phyloP scores from a whole-genome alignment of 2,797 vertebrate species.

The Podarcis lilfordi region DNA sequence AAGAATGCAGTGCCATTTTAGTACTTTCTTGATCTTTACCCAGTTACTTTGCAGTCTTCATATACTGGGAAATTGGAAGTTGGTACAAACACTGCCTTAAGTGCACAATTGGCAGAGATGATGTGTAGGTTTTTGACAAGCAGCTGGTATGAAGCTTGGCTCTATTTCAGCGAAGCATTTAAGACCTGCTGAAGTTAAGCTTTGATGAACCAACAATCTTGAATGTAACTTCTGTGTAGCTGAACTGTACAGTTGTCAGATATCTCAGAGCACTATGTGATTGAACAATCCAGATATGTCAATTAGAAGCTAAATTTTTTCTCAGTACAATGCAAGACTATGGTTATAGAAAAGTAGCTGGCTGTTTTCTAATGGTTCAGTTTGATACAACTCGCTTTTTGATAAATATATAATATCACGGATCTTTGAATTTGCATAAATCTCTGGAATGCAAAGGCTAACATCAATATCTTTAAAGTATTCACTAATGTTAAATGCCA shows the following conservation, averaged over 20 bases:
- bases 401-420: neutral
- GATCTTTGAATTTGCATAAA: neutral
- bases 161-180: neutral
- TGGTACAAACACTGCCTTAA: neutral
- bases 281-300: constrained; percentile 35
- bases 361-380: neutral
- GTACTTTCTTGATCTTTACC: neutral
- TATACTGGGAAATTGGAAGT: constrained; percentile 8
- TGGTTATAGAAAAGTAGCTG: constrained; percentile 10
- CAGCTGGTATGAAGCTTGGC: constrained; percentile 10
- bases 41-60: neutral
- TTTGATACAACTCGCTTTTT: neutral
- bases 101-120: neutral
- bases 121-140: constrained; percentile 19
- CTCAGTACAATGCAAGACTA: neutral
- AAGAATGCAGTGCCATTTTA: neutral
- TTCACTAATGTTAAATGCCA: neutral
- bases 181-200: neutral
- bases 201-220: neutral
- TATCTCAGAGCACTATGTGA: constrained; percentile 30
- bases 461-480: neutral
- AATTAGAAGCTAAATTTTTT: constrained; percentile 16
- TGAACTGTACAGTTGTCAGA: constrained; percentile 18
- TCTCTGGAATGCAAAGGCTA: neutral
- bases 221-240: constrained; percentile 29